A percentile compares a stretch with the other conserved stretches of the same genome.
phyloP scores from a whole-genome alignment of 2,888 invertebrate genomes.

The Acheta domesticus region DNA sequence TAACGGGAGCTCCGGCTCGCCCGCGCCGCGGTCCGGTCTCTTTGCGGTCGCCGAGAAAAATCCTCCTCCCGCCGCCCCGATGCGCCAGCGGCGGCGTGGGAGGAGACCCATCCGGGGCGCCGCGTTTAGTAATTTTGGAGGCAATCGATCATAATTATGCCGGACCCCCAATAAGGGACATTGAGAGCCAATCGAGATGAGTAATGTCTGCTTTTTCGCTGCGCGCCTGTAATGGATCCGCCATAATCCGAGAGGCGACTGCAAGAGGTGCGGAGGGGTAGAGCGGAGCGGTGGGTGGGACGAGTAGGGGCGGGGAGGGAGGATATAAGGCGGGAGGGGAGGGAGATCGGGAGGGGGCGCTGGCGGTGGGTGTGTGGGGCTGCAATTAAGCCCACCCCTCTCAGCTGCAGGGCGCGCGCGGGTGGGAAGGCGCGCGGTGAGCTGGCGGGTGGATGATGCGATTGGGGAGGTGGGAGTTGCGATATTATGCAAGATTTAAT shows the following conservation, averaged over 20 bases:
- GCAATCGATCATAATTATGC: constrained; percentile 18
- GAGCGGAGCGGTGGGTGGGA: too few species aligned
- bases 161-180: constrained; percentile 3
- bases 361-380: background rate
- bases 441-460: background rate
- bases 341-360: background rate
- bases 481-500: background rate
- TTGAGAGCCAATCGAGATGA: constrained; percentile 1
- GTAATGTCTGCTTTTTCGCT: background rate
- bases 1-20: too few species aligned
- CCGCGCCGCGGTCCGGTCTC: too few species aligned
- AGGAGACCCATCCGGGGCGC: background rate
- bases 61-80: background rate
- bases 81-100: background rate
- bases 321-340: background rate
- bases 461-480: background rate
- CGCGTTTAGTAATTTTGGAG: background rate
- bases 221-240: background rate
- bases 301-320: background rate
- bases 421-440: background rate
- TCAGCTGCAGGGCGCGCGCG: background rate
- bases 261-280: too few species aligned
- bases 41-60: background rate
- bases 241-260: background rate
- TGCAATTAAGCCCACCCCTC: background rate